Percentiles rank a stretch among this genome's conserved stretches.
phyloP scores from a whole-genome alignment of 2,113 vertebrate species.

The Aythya baeri region DNA sequence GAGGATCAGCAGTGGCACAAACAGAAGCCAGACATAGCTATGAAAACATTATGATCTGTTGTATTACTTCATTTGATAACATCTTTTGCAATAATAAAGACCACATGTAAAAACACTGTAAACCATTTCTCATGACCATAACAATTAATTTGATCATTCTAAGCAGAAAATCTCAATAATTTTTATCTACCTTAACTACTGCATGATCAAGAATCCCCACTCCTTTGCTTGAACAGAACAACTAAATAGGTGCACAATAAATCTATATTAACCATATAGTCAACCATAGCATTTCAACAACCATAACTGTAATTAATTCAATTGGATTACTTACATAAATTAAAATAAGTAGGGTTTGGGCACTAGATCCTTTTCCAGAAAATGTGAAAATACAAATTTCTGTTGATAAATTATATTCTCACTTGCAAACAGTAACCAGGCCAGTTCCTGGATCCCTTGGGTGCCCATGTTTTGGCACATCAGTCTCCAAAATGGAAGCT shows the following conservation, averaged over 20 bases:
- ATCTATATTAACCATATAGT: not conserved
- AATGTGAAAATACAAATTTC: not conserved
- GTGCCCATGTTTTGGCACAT: not conserved
- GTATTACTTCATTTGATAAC: not conserved
- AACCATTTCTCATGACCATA: not conserved
- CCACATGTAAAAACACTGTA: not conserved
- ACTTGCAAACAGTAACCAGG: not conserved
- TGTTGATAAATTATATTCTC: not conserved
- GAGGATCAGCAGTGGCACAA: not conserved
- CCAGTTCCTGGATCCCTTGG: not conserved
- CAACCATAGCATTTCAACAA: not conserved
- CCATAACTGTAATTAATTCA: not conserved
- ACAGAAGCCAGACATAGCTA: not conserved
- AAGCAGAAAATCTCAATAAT: not conserved
- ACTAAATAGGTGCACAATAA: not conserved
- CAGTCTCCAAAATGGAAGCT: not conserved
- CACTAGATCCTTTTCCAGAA: not conserved
- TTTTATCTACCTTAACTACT: not conserved
- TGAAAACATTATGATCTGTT: not conserved
- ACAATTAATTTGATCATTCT: not conserved
- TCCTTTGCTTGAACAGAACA: not conserved
- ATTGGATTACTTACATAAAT: not conserved
- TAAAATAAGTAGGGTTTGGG: not conserved
- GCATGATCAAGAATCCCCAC: not conserved
- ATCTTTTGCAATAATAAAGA: not conserved